Base-by-base conservation (phyloP, 2,113 vertebrate species). In the Poecilia latipinna region DNA sequence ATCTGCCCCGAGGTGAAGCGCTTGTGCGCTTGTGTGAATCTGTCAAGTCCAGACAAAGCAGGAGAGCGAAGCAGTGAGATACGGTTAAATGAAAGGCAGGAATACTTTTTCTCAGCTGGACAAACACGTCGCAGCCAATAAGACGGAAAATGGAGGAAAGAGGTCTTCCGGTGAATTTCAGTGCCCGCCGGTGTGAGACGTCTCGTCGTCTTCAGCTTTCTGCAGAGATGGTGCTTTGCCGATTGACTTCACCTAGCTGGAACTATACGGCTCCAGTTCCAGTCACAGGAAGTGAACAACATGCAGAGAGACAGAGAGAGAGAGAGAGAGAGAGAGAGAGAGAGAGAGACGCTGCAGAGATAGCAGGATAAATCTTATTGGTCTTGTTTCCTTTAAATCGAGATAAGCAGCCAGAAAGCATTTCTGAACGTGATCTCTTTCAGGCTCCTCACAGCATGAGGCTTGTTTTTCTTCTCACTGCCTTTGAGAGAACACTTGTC, bases 181-280 rank as follows among this genome's bases (percentile, higher is more conserved):
- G 4, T 61, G 12, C 57, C 71, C 67, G 64, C 48, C 54, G 26
- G 24, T 24, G 1, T 24, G 26, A 75, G 72, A 70, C 35, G 65
- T 81, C 69, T 86, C 79, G 73, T 88, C 80, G 69, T 4, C 0
- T 70, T 29, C 29, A 29, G 78, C 82, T 74, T 19, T 64, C 60
- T 61, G 65, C 22, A 35, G 57, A 60, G 63, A 66, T 15, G 11
- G 39, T 51, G 77, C 32, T 68, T 68, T 62, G 72, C 8, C 72
- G 77, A 91, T 89, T 77, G 90, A 92, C 91, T 85, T 64, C 61
- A 61, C 78, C 85, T 84, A 13, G 35, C 79, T 69, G 80, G 61
- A 71, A 80, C 35, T 37, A 75, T 79, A 74, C 85, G 82, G 70
- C 44, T 71, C 67, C 79, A 68, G 79, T 86, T 89, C 85, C 74